Evolutionary conservation across 2,888 invertebrate genomes (phyloP).

Genomic region (Macrophya annulata): DNA sequence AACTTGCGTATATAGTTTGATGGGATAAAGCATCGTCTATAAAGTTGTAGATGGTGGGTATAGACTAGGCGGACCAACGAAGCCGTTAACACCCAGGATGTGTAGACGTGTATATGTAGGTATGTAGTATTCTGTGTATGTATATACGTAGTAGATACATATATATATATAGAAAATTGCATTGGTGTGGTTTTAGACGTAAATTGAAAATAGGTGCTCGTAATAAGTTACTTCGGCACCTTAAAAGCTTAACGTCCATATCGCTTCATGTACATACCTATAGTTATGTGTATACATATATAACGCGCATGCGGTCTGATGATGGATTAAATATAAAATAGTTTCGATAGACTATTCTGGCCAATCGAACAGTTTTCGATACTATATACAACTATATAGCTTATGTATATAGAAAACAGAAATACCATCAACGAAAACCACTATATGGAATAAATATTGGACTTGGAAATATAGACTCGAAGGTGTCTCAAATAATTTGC

Average conservation of each 20-base stretch:
- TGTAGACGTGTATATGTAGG: neutral
- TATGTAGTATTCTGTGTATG: neutral
- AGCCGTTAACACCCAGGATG: conserved; percentile 2
- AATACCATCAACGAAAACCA: neutral
- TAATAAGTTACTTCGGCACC: conserved; percentile 39
- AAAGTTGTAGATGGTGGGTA: conserved; percentile 4
- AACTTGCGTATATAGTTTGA: conserved; percentile 32
- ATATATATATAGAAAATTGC: neutral
- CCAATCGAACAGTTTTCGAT: neutral
- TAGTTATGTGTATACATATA: too few species aligned
- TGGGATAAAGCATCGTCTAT: conserved; percentile 14
- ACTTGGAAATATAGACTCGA: neutral
- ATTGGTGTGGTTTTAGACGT: conserved; percentile 41
- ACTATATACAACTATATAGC: neutral
- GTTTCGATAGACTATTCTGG: neutral
- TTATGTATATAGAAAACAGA: neutral
- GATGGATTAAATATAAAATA: neutral
- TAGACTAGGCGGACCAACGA: conserved; percentile 15
- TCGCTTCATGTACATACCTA: too few species aligned
- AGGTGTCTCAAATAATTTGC: neutral
- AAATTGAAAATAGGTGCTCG: conserved; percentile 54
- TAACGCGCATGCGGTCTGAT: neutral
- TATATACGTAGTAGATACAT: neutral
- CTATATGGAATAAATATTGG: neutral
- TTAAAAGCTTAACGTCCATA: conserved; percentile 42